Evolutionary conservation across 2,113 vertebrate species (phyloP).

Genomic region (Phyllostomus hastatus): DNA sequence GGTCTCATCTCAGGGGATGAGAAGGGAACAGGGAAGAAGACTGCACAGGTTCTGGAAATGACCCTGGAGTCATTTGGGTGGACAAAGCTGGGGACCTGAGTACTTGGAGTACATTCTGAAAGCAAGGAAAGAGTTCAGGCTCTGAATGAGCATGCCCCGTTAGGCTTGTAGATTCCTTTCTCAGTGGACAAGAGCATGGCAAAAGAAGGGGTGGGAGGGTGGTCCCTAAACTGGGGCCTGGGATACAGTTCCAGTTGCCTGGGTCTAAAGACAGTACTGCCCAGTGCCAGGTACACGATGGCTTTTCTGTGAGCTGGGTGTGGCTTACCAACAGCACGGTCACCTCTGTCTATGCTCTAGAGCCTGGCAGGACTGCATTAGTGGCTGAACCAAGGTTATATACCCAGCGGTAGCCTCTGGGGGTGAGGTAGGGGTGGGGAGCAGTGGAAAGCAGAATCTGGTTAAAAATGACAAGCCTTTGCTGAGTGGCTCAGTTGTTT

Average conservation of each 20-base stretch:
- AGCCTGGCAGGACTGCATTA: background rate
- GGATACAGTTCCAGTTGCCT: background rate
- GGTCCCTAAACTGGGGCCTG: background rate
- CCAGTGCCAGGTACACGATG: background rate
- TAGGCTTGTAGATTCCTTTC: background rate
- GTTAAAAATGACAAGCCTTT: too few relatives aligned
- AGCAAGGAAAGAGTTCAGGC: background rate
- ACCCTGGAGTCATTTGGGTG: background rate
- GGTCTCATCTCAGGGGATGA: background rate
- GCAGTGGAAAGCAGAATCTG: background rate
- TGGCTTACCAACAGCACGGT: background rate
- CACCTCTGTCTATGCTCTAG: background rate
- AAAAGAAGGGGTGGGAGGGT: background rate
- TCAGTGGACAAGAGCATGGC: background rate
- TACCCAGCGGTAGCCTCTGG: background rate
- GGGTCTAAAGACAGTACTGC: background rate
- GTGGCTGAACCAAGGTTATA: background rate
- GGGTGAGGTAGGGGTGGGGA: background rate
- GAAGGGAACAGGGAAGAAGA: background rate
- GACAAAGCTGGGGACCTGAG: background rate
- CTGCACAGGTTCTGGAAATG: background rate
- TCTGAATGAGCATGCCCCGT: background rate
- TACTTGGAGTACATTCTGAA: background rate
- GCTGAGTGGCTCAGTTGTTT: too few relatives aligned
- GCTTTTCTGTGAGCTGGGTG: background rate